Percentiles rank a stretch among this genome's conserved stretches.
phyloP scores from a whole-genome alignment of 1,140 invertebrate genomes.

The Macrosteles quadrilineatus region DNA sequence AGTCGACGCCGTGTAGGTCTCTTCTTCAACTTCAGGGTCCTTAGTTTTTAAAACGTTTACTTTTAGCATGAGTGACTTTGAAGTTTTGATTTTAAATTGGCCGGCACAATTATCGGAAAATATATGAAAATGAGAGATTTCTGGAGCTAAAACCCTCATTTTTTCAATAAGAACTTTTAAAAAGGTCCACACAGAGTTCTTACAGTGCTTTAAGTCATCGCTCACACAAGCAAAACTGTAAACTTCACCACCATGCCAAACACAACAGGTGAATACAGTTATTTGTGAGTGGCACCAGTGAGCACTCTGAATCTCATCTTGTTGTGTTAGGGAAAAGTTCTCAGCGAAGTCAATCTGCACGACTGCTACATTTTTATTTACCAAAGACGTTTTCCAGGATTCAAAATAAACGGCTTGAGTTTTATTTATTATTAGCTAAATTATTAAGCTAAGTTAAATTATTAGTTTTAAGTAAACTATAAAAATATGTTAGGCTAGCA shows the following conservation, averaged over 20 bases:
- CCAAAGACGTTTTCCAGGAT: no score
- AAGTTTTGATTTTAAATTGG: slow-evolving; percentile 43
- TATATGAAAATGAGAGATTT: slow-evolving; percentile 39
- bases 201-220: slow-evolving; percentile 29
- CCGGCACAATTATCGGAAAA: slow-evolving; percentile 44
- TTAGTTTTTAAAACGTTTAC: no score
- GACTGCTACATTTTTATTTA: no score
- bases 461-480: no score
- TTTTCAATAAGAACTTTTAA: slow-evolving; percentile 22
- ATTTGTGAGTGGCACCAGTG: slow-evolving; percentile 41
- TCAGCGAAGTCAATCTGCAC: no score
- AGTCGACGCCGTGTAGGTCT: no score
- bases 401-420: no score
- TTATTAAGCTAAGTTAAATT: no score
- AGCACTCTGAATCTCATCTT: slow-evolving; percentile 42
- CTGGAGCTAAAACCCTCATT: neutral
- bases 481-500: no score
- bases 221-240: slow-evolving; percentile 25
- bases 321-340: slow-evolving; percentile 41
- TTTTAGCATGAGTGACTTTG: no score
- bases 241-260: slow-evolving; percentile 17
- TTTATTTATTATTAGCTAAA: no score
- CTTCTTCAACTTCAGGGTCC: no score
- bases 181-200: slow-evolving; percentile 31
- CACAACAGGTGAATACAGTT: slow-evolving; percentile 41